A percentile compares a stretch with the other conserved stretches of the same genome.
Evolutionary conservation across 2,113 vertebrate species (phyloP).

Genomic region (Larimichthys polyactis): DNA sequence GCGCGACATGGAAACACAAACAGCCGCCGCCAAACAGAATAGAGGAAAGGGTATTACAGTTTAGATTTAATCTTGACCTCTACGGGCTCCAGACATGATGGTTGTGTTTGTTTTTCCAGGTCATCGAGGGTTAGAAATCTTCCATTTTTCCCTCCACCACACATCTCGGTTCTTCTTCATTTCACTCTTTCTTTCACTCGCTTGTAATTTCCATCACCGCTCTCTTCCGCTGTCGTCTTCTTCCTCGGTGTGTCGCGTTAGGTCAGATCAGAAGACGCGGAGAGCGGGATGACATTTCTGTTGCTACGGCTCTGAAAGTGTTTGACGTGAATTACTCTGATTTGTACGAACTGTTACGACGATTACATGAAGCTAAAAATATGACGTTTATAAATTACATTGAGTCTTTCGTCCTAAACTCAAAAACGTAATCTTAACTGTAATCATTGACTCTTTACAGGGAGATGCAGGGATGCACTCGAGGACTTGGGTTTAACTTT

Average conservation of each 20-base stretch:
- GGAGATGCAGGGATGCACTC: neutral
- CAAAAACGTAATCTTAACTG: neutral
- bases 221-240: neutral
- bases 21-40: slow-evolving; percentile 34
- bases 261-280: slow-evolving; percentile 4
- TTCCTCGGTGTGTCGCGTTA: neutral
- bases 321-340: slow-evolving; percentile 39
- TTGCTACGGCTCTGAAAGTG: slow-evolving; percentile 16
- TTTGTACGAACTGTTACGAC: too few relatives aligned
- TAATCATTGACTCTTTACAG: neutral
- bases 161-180: slow-evolving; percentile 26
- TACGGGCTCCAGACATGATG: neutral
- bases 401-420: too few relatives aligned
- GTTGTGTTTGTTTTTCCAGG: slow-evolving; percentile 7
- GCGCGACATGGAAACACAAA: slow-evolving; percentile 26
- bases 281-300: slow-evolving; percentile 20
- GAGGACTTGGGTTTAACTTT: too few relatives aligned
- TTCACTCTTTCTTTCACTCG: neutral
- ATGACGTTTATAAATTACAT: neutral
- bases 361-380: neutral
- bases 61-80: slow-evolving; percentile 19
- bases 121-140: slow-evolving; percentile 17
- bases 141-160: slow-evolving; percentile 8
- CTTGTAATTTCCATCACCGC: neutral
- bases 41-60: slow-evolving; percentile 31